Evolutionary conservation across 2,888 invertebrate genomes (phyloP).

Genomic region (Leptopilina syphax): DNA sequence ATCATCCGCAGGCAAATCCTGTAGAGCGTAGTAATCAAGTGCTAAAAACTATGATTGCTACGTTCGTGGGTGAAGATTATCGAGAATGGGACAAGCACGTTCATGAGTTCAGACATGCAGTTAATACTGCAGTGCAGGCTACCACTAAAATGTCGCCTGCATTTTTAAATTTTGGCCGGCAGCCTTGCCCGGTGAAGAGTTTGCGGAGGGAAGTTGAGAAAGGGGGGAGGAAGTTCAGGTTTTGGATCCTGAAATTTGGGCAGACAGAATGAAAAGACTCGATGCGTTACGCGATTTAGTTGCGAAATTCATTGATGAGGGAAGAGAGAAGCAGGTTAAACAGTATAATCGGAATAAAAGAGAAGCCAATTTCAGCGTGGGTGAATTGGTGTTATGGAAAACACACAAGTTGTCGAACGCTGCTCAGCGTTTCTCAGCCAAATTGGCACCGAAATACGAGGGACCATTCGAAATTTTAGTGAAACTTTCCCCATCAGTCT

Average conservation of each 20-base stretch:
- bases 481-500: not conserved
- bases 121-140: not conserved
- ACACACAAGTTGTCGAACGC: slow-evolving; percentile 1
- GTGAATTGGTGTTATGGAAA: not conserved
- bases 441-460: not conserved
- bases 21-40: not conserved
- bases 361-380: not conserved
- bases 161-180: not conserved
- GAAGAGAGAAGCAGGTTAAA: not conserved
- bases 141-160: not conserved
- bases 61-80: not conserved
- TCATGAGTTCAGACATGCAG: not conserved
- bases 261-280: not conserved
- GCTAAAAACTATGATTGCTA: not conserved
- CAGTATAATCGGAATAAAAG: not conserved
- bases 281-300: not conserved
- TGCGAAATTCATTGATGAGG: not conserved
- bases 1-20: not conserved
- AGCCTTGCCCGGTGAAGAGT: not conserved
- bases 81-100: not conserved
- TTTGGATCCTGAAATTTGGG: not conserved
- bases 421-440: not conserved
- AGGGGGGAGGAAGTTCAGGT: not conserved
- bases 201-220: not conserved
- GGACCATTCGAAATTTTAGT: not conserved